These are phyloP conservation scores for Tenthredo mesomela DNA, from an alignment of 2,888 invertebrate species.

Conservation along the genomic window DNA sequence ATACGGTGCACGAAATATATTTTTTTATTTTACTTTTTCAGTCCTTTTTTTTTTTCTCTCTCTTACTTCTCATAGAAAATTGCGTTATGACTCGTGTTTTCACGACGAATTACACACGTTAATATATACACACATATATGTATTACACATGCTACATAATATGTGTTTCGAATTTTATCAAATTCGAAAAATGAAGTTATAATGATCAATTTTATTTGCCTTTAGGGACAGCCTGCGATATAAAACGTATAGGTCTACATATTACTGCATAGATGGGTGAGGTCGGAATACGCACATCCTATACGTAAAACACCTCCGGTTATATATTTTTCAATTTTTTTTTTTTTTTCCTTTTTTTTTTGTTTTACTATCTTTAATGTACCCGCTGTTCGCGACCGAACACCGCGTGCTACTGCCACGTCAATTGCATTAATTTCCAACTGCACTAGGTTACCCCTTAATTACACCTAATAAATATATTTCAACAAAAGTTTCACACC, in stretches of 20 bases:
- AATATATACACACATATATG: too few relatives aligned
- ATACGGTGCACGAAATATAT: not conserved
- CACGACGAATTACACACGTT: not conserved
- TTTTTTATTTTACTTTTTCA: not conserved
- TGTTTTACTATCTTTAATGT: not conserved
- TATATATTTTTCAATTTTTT: not conserved
- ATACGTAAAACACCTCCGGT: not conserved
- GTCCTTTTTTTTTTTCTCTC: not conserved
- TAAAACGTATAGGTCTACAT: too few relatives aligned
- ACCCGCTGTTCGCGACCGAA: constrained; percentile 26
- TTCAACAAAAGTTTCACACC: constrained; percentile 23
- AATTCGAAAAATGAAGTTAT: not conserved
- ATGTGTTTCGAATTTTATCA: not conserved
- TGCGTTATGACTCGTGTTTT: not conserved
- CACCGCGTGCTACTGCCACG: constrained; percentile 49
- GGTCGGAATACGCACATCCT: not conserved
- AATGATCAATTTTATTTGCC: too few relatives aligned
- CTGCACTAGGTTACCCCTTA: constrained; percentile 54
- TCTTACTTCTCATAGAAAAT: not conserved
- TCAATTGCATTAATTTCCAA: constrained; percentile 58
- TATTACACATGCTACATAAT: not conserved
- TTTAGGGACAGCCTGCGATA: too few relatives aligned
- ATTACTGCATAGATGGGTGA: not conserved
- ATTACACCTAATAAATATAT: constrained; percentile 52
- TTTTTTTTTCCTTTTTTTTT: not conserved